Evolutionary conservation across 2,797 vertebrate genomes (phyloP).

Genomic region (Geotrypetes seraphini): DNA sequence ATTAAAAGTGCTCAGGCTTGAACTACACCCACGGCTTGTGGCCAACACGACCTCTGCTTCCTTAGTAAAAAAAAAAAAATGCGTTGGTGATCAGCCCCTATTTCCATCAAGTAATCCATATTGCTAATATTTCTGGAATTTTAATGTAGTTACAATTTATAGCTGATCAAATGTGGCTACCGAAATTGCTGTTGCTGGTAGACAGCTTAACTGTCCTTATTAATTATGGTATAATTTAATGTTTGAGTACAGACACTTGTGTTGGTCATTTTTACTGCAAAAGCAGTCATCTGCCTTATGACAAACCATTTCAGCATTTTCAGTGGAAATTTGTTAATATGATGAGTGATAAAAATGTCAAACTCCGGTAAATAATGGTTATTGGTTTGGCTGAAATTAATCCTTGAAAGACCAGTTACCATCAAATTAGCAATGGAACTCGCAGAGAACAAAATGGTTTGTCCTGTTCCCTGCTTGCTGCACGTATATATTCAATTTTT

Average conservation of each 20-base stretch:
- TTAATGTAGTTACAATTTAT: constrained; percentile 97
- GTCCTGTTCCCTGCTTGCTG: constrained; percentile 29
- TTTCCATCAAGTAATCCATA: constrained; percentile 88
- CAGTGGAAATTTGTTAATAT: constrained; percentile 71
- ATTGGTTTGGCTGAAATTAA: constrained; percentile 64
- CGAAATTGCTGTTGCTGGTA: constrained; percentile 96
- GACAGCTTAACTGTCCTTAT: constrained; percentile 97
- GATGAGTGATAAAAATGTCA: constrained; percentile 72
- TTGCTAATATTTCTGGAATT: constrained; percentile 93
- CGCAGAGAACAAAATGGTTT: constrained; percentile 32
- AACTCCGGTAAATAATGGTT: constrained; percentile 62
- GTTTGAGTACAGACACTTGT: constrained; percentile 66
- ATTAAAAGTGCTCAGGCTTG: constrained; percentile 96
- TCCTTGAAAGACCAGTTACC: constrained; percentile 61
- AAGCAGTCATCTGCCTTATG: constrained; percentile 66
- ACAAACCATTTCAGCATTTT: constrained; percentile 72
- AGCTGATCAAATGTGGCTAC: constrained; percentile 94
- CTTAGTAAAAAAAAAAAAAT: constrained; percentile 67
- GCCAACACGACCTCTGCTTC: constrained; percentile 79
- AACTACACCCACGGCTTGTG: constrained; percentile 84
- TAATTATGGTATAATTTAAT: constrained; percentile 96
- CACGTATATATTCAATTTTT: constrained; percentile 5
- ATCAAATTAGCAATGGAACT: constrained; percentile 65
- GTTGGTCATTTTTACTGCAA: constrained; percentile 67
- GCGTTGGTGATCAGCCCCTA: constrained; percentile 76